phyloP scores from a whole-genome alignment of 2,113 vertebrate species.

The Baryphthengus martii region DNA sequence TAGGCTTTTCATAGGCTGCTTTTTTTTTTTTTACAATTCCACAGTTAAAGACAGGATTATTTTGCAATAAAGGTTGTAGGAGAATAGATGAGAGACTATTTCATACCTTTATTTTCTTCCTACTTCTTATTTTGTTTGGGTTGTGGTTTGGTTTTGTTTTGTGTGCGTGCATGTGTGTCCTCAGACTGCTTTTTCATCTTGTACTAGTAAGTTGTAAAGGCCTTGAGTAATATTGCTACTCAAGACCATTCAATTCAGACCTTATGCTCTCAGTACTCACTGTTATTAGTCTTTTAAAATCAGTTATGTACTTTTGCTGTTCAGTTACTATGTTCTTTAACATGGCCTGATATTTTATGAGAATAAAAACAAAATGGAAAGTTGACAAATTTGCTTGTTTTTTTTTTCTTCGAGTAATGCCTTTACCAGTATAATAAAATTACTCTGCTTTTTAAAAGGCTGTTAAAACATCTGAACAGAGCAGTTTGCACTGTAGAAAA shows the following conservation, averaged over 20 bases:
- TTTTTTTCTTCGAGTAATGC: neutral
- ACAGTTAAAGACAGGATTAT: neutral
- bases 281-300: neutral
- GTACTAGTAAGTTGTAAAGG: neutral
- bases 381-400: neutral
- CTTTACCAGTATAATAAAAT: neutral
- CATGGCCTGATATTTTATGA: neutral
- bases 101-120: neutral
- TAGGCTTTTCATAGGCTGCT: neutral
- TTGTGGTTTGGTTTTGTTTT: neutral
- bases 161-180: too few species aligned
- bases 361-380: neutral
- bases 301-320: neutral
- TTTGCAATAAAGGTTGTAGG: neutral
- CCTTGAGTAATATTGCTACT: neutral
- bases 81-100: neutral
- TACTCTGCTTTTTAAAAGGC: neutral
- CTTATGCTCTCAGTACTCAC: neutral
- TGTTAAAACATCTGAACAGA: neutral
- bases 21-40: neutral
- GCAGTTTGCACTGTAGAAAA: neutral
- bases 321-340: neutral
- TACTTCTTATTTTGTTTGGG: neutral
- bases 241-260: neutral
- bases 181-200: neutral